Percentiles rank a stretch among this genome's conserved stretches.
Evolutionary conservation across 2,113 vertebrate genomes (phyloP).

Genomic region (Catharus fuscescens): DNA sequence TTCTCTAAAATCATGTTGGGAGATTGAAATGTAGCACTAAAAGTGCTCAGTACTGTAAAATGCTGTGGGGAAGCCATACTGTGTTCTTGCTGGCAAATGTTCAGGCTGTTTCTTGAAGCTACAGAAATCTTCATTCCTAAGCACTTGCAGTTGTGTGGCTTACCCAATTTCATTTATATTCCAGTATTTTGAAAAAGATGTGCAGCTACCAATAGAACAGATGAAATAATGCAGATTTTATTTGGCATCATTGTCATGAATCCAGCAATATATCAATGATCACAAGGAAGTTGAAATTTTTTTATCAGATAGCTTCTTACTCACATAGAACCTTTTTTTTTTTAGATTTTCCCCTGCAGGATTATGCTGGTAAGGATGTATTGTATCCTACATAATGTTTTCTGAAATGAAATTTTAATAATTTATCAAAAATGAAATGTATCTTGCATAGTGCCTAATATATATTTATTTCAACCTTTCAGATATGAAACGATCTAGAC

Average conservation of each 20-base stretch:
- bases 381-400: background rate
- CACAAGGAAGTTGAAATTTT: background rate
- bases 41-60: background rate
- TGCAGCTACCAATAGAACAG: background rate
- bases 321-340: background rate
- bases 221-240: background rate
- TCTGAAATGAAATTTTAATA: constrained; percentile 68
- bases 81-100: background rate
- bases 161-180: background rate
- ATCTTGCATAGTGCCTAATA: background rate
- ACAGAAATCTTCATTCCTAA: background rate
- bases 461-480: constrained; percentile 9
- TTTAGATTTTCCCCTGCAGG: background rate
- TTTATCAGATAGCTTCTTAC: background rate
- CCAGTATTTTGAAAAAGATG: background rate
- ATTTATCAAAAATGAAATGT: constrained; percentile 40
- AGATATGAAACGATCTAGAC: background rate
- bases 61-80: background rate
- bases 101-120: background rate
- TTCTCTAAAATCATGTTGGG: background rate
- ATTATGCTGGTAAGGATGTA: background rate
- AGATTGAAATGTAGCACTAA: background rate
- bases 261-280: background rate
- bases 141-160: background rate
- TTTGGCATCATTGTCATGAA: background rate